phyloP scores from a whole-genome alignment of 1,140 invertebrate genomes.

The Aethina tumida region DNA sequence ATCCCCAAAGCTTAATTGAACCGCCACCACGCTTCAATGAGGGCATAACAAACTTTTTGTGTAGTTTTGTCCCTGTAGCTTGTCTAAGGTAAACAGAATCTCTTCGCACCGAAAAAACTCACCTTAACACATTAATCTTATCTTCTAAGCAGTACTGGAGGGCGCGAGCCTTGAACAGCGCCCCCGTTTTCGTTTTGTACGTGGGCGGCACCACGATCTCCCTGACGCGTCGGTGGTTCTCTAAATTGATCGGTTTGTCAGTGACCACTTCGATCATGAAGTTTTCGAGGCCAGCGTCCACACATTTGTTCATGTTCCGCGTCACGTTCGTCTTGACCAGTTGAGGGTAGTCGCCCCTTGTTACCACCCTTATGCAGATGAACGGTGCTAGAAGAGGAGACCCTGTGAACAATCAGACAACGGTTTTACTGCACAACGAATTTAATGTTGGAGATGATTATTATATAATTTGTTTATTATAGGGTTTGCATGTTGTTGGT shows the following conservation, averaged over 20 bases:
- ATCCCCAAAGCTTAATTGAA: too few relatives aligned
- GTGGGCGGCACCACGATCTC: slow-evolving; percentile 80
- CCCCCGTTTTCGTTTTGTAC: slow-evolving; percentile 82
- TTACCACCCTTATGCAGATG: slow-evolving; percentile 91
- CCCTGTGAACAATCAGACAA: too few relatives aligned
- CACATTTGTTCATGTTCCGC: slow-evolving; percentile 82
- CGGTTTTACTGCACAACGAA: too few relatives aligned
- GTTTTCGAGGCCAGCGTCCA: slow-evolving; percentile 86
- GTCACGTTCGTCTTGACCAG: slow-evolving; percentile 82
- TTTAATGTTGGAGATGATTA: too few relatives aligned
- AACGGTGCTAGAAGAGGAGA: slow-evolving; percentile 88
- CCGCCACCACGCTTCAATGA: too few relatives aligned
- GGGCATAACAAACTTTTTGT: too few relatives aligned
- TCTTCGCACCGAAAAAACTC: too few relatives aligned
- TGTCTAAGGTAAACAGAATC: too few relatives aligned
- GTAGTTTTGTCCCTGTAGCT: too few relatives aligned
- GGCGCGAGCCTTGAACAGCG: slow-evolving; percentile 90
- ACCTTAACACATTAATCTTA: slow-evolving; percentile 75
- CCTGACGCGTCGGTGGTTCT: slow-evolving; percentile 57
- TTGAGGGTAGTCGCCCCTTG: slow-evolving; percentile 88
- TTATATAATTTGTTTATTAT: too few relatives aligned
- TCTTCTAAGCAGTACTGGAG: slow-evolving; percentile 94
- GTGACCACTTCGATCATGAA: slow-evolving; percentile 97
- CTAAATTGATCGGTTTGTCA: slow-evolving; percentile 74
- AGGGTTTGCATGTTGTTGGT: too few relatives aligned